phyloP scores from a whole-genome alignment of 2,113 vertebrate genomes.

The Atherinomorus stipes region DNA sequence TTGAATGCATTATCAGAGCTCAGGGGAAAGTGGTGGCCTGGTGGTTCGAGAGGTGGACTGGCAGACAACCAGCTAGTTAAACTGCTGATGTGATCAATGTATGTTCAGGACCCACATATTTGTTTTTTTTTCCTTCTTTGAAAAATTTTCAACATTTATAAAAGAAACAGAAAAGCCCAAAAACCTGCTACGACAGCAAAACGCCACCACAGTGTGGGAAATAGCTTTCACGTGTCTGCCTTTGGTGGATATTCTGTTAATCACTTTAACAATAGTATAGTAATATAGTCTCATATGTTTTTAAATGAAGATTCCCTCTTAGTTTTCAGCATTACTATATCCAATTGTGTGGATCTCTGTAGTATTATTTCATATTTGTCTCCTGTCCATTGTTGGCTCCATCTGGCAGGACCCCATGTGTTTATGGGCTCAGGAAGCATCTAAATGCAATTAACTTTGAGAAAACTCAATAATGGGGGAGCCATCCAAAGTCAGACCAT shows the following conservation, averaged over 20 bases:
- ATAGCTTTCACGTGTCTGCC: not conserved
- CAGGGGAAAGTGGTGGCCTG: too few relatives aligned
- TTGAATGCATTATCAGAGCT: constrained; percentile 10
- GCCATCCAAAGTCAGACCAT: constrained; percentile 50
- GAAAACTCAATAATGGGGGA: constrained; percentile 69
- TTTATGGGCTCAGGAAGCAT: constrained; percentile 49
- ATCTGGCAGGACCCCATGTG: constrained; percentile 7
- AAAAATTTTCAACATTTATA: not conserved
- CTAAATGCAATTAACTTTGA: constrained; percentile 68
- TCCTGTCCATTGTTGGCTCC: constrained; percentile 10
- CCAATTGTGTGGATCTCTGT: not conserved
- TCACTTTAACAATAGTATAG: not conserved
- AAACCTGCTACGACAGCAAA: not conserved
- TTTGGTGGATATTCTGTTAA: not conserved
- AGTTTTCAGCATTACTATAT: constrained; percentile 5
- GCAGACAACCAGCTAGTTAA: not conserved
- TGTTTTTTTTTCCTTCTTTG: constrained; percentile 6
- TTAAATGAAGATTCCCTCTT: too few relatives aligned
- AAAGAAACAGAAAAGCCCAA: not conserved
- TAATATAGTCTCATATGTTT: too few relatives aligned
- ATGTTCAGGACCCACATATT: not conserved
- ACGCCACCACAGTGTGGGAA: constrained; percentile 4
- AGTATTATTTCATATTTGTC: not conserved
- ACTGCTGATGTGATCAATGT: not conserved
- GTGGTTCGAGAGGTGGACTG: too few relatives aligned